These are phyloP conservation scores for Iphiclides podalirius DNA, from an alignment of 2,888 invertebrate species.

Conservation along the genomic window DNA sequence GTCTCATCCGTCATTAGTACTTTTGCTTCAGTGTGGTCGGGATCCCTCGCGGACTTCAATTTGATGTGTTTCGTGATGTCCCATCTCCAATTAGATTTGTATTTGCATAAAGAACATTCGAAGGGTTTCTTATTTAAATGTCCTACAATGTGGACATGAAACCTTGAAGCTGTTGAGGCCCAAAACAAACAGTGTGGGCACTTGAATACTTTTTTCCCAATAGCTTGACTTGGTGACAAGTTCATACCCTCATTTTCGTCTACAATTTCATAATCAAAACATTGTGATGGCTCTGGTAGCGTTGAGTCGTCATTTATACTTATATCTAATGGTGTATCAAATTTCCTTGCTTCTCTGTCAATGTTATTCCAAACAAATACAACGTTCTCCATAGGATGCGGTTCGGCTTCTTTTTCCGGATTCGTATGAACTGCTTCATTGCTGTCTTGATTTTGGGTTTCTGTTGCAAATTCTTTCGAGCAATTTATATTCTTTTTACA, in stretches of 20 bases:
- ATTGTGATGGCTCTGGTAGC: conserved; percentile 55
- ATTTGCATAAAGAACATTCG: conserved; percentile 95
- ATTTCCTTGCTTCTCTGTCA: conserved; percentile 60
- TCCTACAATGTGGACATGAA: conserved; percentile 96
- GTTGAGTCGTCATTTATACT: conserved; percentile 71
- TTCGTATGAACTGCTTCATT: conserved; percentile 49
- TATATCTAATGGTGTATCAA: conserved; percentile 64
- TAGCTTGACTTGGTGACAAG: conserved; percentile 81
- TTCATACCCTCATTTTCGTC: conserved; percentile 80
- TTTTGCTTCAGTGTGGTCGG: conserved; percentile 88
- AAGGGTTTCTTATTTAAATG: conserved; percentile 96
- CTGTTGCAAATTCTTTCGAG: conserved; percentile 50
- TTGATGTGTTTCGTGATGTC: conserved; percentile 98
- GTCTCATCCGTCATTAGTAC: conserved; percentile 95
- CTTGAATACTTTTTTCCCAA: conserved; percentile 90
- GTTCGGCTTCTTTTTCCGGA: conserved; percentile 66
- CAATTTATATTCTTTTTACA: conserved; percentile 78
- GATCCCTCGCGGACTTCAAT: conserved; percentile 91
- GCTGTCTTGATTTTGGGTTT: conserved; percentile 54
- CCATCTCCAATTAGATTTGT: conserved; percentile 98
- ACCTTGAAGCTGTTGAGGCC: conserved; percentile 95
- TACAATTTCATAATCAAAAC: conserved; percentile 57
- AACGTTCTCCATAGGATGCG: conserved; percentile 89
- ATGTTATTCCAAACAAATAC: conserved; percentile 91
- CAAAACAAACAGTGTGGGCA: conserved; percentile 96